Conservation (phyloP, 2,113 vertebrate genomes). For the Nipponia nippon region DNA sequence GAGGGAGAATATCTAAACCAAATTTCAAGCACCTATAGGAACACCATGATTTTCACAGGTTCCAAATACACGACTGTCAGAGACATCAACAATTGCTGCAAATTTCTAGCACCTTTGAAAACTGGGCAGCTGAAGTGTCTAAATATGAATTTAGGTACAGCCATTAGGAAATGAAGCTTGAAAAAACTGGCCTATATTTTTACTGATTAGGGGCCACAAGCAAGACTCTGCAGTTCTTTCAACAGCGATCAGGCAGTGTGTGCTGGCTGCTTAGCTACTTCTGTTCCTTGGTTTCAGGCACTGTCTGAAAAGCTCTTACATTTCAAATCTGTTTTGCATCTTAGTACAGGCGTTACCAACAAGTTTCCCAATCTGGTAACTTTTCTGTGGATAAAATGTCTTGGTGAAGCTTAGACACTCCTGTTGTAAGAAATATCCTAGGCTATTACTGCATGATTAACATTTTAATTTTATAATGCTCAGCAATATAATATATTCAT, state of each 20-base stretch:
- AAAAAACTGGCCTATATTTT: neutral
- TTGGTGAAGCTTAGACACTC: neutral
- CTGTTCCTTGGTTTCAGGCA: neutral
- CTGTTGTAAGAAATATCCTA: neutral
- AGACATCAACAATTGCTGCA: neutral
- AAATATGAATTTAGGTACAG: neutral
- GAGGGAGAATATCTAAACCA: neutral
- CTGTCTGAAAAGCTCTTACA: neutral
- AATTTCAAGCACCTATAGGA: neutral
- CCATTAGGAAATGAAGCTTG: neutral
- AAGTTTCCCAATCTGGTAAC: neutral
- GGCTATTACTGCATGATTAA: neutral
- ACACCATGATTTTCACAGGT: neutral
- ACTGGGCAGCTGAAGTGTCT: neutral
- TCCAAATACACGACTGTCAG: neutral
- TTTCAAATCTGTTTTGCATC: neutral
- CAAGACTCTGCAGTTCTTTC: neutral
- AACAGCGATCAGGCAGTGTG: neutral
- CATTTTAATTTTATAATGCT: conserved; percentile 24
- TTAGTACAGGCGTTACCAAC: neutral
- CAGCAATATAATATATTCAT: neutral
- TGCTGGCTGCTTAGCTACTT: neutral
- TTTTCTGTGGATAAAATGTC: neutral
- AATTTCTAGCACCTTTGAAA: neutral
- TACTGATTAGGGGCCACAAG: neutral